phyloP scores from a whole-genome alignment of 1,140 invertebrate genomes.

The Pemphigus obesinymphae region DNA sequence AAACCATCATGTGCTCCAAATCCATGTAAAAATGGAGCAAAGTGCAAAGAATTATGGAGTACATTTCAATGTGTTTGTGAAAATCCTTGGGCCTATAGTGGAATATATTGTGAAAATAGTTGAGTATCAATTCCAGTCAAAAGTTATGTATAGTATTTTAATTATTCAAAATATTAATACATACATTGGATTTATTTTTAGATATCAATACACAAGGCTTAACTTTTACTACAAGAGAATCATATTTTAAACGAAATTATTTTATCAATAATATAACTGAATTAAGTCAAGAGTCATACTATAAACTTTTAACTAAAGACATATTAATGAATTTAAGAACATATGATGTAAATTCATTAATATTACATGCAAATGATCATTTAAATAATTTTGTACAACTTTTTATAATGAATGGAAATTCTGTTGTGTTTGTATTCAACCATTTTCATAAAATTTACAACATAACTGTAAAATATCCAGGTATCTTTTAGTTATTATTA shows the following conservation, averaged over 20 bases:
- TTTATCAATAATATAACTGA: constrained; percentile 59
- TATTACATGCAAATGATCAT: constrained; percentile 88
- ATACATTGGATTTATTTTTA: constrained; percentile 52
- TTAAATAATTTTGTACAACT: constrained; percentile 90
- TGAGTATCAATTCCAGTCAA: constrained; percentile 49
- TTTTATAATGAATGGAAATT: constrained; percentile 69
- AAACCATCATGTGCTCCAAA: constrained; percentile 89
- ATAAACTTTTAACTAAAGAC: constrained; percentile 61
- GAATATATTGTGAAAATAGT: constrained; percentile 85
- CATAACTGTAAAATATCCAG: constrained; percentile 66
- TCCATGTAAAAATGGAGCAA: constrained; percentile 84
- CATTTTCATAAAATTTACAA: constrained; percentile 73
- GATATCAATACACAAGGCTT: constrained; percentile 85
- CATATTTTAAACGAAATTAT: constrained; percentile 75
- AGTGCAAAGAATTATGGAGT: constrained; percentile 87
- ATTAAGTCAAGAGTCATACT: constrained; percentile 59
- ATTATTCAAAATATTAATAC: not conserved
- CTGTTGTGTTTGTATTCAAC: constrained; percentile 79
- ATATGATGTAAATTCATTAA: constrained; percentile 72
- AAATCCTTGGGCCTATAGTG: constrained; percentile 86
- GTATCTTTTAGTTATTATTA: constrained; percentile 47
- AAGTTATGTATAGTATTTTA: not conserved
- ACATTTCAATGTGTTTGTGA: constrained; percentile 84
- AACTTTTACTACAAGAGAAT: constrained; percentile 75
- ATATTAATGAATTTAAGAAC: constrained; percentile 83